These are phyloP conservation scores for Actias luna DNA, from an alignment of 2,888 invertebrate species.

Conservation along the genomic window DNA sequence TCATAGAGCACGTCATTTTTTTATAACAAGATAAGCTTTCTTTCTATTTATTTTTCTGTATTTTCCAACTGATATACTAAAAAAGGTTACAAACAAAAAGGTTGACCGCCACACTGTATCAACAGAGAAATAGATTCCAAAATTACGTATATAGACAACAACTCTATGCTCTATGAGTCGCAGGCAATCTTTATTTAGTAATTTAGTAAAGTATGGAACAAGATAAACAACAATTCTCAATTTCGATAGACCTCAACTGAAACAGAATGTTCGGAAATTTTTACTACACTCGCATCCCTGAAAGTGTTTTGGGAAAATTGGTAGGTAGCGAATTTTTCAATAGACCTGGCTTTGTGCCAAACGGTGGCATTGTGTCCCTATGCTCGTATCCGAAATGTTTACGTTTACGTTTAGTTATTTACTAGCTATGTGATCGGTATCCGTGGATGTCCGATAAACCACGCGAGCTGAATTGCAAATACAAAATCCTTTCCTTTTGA, in stretches of 20 bases:
- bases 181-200: too few relatives aligned
- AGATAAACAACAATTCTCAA: neutral
- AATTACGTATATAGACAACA: too few relatives aligned
- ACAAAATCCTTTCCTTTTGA: neutral
- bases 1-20: too few relatives aligned
- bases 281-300: neutral
- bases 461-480: neutral
- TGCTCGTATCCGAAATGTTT: neutral
- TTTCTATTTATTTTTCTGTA: too few relatives aligned
- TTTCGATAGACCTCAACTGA: neutral
- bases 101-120: too few relatives aligned
- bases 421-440: neutral
- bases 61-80: too few relatives aligned
- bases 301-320: neutral
- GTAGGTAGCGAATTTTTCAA: slow-evolving; percentile 7
- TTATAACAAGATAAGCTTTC: too few relatives aligned
- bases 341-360: slow-evolving; percentile 5
- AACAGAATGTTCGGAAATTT: neutral
- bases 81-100: too few relatives aligned
- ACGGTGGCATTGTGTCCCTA: neutral
- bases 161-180: too few relatives aligned
- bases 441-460: neutral
- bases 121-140: too few relatives aligned
- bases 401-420: neutral
- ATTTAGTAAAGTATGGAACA: too few relatives aligned